Evolutionary conservation across 2,113 vertebrate genomes (phyloP), one percentile per base, ranked within the genome.

Genomic region (Podilymbus podiceps): DNA sequence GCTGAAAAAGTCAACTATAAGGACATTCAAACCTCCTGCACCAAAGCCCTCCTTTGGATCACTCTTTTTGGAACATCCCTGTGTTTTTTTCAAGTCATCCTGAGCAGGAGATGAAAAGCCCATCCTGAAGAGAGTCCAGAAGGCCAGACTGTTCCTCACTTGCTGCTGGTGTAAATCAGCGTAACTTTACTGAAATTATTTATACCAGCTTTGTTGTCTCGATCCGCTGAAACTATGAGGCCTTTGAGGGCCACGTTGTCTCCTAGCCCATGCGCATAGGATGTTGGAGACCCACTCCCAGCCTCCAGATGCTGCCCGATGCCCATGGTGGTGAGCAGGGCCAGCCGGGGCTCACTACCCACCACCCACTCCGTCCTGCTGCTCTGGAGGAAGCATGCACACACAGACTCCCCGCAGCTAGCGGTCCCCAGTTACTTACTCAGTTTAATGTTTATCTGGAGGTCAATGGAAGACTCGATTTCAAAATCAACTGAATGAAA

Each of bases 381-480:
- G 27, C 67, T 53, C 38, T 16, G 30, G 30, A 67, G 25, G 66
- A 44, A 42, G 66, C 23, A 22, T 2, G 0, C 7, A 5, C 19
- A 17, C 35, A 12, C 5, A 64, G 33, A 9, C 14, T 22, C 31
- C 38, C 44, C 3, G 6, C 6, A 18, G 31, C 28, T 11, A 21
- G 21, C 0, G 0, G 47, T 10, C 7, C 38, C 68, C 59, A 38
- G n/a, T 10, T 95, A 98, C 99, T 98, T 93, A 99, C 99, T 97
- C 24, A 99, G 98, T 90, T 98, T 97, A 5, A 98, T 97, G 85
- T 98, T 98, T 74, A 99, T 97, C 85, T 98, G 97, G 23, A 99
- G 98, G 93, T 99, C 98, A 59, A 98, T 98, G 53, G 99, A 97
- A 15, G 98, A 98, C n/a, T 98, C 94, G 1, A 99, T 98, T 98